Conservation (phyloP, 2,888 invertebrate species). For the Cyaniris semiargus region DNA sequence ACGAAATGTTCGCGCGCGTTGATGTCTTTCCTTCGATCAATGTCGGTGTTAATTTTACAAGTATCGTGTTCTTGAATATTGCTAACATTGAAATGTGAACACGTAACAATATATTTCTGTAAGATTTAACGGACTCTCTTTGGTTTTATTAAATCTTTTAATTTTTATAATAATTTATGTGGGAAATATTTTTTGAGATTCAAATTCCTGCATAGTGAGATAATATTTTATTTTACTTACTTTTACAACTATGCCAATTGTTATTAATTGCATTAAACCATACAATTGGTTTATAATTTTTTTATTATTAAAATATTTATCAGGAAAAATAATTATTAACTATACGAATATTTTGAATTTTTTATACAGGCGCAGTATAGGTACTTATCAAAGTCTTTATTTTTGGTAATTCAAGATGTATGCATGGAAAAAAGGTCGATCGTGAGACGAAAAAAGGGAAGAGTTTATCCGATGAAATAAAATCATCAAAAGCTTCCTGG, state of each 20-base stretch:
- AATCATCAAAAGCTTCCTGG: slow-evolving; percentile 42
- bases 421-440: slow-evolving; percentile 2
- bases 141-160: not conserved
- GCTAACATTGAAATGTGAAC: slow-evolving; percentile 6
- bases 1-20: slow-evolving; percentile 42
- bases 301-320: too few relatives aligned
- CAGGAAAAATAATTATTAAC: too few relatives aligned
- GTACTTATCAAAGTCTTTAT: too few relatives aligned
- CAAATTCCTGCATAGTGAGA: too few relatives aligned
- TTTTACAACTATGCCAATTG: too few relatives aligned
- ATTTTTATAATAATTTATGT: not conserved
- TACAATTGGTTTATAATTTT: too few relatives aligned
- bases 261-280: too few relatives aligned
- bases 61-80: not conserved
- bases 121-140: not conserved
- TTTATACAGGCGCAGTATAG: too few relatives aligned
- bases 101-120: not conserved
- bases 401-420: not conserved
- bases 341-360: too few relatives aligned
- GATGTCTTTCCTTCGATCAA: slow-evolving; percentile 46
- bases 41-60: slow-evolving; percentile 10
- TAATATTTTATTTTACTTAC: too few relatives aligned
- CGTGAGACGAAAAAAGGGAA: not conserved
- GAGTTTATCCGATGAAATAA: slow-evolving; percentile 34
- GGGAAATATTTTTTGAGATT: too few relatives aligned